Base-by-base conservation (phyloP, 2,888 invertebrate species). In the Stegophylla sp. region DNA sequence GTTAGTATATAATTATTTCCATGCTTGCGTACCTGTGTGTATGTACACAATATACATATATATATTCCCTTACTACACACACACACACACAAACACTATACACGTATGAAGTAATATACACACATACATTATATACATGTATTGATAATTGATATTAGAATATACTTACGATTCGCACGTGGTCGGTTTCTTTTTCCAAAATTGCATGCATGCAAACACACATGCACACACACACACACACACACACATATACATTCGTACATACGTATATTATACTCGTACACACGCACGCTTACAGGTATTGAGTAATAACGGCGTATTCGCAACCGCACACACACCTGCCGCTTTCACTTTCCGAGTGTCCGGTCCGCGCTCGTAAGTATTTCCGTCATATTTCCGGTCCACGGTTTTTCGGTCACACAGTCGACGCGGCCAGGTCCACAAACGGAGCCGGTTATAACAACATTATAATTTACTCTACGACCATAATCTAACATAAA, bases 331-430 rank as follows among this genome's bases (percentile, higher is more conserved):
- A 56, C 26, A 12, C 43, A n/a, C 71, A 48, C 72, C n/a, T 13
- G 72, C 43, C 72, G 7, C 79, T 79, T 79, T 79, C 79, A 79
- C 79, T 79, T 79, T 79, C 34, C 23, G 15, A 34, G 26, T n/a
- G 48, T 61, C 61, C 69, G 69, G 61, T 43, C 26, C 12, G 23
- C n/a, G 63, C n/a, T 20, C 51, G 41, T 66, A 10, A 43, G 74
- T 23, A n/a, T 66, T 53, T 64, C 64, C 51, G 12, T 17, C 12
- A 12, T 3, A 51, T 51, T 75, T 75, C 75, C 75, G 51, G 75
- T 51, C 64, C 7, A 7, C 7, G 73, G n/a, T 45, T n/a, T 74
- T 74, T 64, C 17, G 23, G 23, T 41, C 20, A 3, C 15, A 34
- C 7, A 17, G 48, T 4, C 51, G 5, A 15, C 15, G 34, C 7